Base-by-base conservation (phyloP, 2,888 invertebrate genomes). In the Cephus nigrinus region DNA sequence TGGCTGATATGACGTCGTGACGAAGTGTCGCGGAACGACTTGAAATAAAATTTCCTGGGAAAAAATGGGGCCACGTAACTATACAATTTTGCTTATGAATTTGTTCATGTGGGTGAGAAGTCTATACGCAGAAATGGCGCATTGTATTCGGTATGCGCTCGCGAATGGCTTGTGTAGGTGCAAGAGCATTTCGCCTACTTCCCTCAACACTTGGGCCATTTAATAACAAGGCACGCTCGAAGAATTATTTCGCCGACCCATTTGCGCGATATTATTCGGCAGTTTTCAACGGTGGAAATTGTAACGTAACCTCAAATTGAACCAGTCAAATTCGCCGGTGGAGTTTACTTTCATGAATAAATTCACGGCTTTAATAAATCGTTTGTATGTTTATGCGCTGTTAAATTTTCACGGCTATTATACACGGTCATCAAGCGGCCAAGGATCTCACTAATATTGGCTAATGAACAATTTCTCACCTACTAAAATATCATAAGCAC, bases 331-430 rank as follows among this genome's bases (percentile, higher is more conserved):
- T 76, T 73, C 73, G 23, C 68, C 68, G 23, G 23, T 9, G 9
- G 23, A 55, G 9, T 55, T 55, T 55, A 55, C 55, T 77, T 75
- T 74, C 32, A 75, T 77, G 77, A 77, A 75, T 77, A 75, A 77
- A 77, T 75, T 77, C 32, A 23, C 68, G 36, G 15, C n/a, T 69
- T 75, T 71, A 71, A 75, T 77, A 75, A 69, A 77, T 77, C 77
- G 69, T 75, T 77, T 69, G 77, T 30, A 33, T 69, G 77, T 74
- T 77, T 77, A 74, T 32, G 73, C 74, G 34, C 36, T 30, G 34
- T 74, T 74, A 74, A 35, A 36, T 74, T 33, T 74, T 74, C 11
- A 71, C 71, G 30, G 71, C 71, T 71, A 71, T 33, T 71, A 34
- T 33, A 34, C 12, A 34, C 71, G 31, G 30, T 12, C 71, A 71